Conservation (phyloP, 1,140 invertebrate species). For the Nilaparvata lugens region DNA sequence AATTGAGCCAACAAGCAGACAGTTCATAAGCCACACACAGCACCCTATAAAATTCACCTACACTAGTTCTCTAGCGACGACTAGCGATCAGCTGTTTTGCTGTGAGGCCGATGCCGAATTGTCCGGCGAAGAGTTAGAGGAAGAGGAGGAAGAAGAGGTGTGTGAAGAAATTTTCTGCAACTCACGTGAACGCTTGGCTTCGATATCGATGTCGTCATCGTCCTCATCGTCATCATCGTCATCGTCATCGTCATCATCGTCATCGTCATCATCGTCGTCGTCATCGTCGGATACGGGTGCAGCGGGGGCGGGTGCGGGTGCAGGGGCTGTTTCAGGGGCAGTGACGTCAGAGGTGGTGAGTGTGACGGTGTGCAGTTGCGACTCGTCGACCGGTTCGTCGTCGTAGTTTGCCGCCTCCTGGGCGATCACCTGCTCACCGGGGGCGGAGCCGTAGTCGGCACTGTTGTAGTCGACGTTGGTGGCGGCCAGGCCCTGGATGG, state of each 20-base stretch:
- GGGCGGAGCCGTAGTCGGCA: constrained; percentile 34
- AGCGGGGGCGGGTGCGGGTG: constrained; percentile 15
- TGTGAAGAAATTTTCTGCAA: constrained; percentile 33
- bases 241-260: constrained; percentile 64
- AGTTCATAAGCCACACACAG: too few relatives aligned
- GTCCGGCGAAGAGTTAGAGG: not conserved
- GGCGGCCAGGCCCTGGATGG: constrained; percentile 18
- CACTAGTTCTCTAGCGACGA: too few relatives aligned
- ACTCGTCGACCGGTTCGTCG: constrained; percentile 26
- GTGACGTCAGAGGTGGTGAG: constrained; percentile 33
- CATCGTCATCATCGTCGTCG: constrained; percentile 57
- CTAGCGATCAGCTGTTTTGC: not conserved
- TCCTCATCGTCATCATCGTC: constrained; percentile 55
- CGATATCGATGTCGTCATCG: constrained; percentile 52
- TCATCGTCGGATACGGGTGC: constrained; percentile 44
- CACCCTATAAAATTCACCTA: too few relatives aligned
- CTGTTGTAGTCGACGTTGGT: constrained; percentile 34
- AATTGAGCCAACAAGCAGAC: too few relatives aligned
- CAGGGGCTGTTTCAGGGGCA: constrained; percentile 27
- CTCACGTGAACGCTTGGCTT: constrained; percentile 65
- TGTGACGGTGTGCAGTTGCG: constrained; percentile 34
- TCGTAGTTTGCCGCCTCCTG: constrained; percentile 32
- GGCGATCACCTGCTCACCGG: constrained; percentile 35
- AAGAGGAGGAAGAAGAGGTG: not conserved
- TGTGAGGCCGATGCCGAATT: not conserved